Evolutionary conservation across 2,888 invertebrate species (phyloP).

Genomic region (Chouioia cunea): DNA sequence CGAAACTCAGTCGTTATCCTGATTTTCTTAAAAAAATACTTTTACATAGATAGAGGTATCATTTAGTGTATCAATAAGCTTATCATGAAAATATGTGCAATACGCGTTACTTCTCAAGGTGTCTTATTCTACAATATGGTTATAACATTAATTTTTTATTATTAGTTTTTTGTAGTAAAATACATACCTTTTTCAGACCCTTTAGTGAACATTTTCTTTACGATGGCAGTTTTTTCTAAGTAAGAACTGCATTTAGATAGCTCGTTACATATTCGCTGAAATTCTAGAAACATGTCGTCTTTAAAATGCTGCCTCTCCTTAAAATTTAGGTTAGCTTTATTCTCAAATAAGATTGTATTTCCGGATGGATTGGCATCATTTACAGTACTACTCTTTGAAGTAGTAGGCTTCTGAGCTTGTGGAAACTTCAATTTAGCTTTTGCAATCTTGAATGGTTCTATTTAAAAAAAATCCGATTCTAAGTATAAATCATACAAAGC

Average conservation of each 20-base stretch:
- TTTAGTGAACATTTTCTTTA: conserved; percentile 77
- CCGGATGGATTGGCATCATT: conserved; percentile 13
- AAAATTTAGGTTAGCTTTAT: neutral
- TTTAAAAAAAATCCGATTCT: conserved; percentile 2
- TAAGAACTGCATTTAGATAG: conserved; percentile 85
- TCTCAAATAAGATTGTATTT: neutral
- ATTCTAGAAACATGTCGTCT: conserved; percentile 83
- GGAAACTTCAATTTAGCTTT: conserved; percentile 39
- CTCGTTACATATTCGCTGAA: conserved; percentile 82
- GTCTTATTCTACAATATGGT: too few relatives aligned
- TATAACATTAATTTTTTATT: too few relatives aligned
- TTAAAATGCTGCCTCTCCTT: conserved; percentile 60
- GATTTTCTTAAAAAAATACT: too few relatives aligned
- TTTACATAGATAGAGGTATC: too few relatives aligned
- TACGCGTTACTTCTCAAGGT: too few relatives aligned
- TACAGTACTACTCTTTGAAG: conserved; percentile 18
- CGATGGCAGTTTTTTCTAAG: conserved; percentile 82
- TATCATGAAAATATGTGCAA: too few relatives aligned
- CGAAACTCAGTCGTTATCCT: conserved; percentile 33
- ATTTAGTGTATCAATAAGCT: too few relatives aligned
- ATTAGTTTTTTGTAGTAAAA: neutral
- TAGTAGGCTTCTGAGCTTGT: conserved; percentile 30
- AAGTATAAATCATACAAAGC: too few relatives aligned
- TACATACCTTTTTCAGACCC: conserved; percentile 62
- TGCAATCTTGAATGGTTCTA: conserved; percentile 54